These are phyloP conservation scores for Sebastes baramenuke DNA, from an alignment of 2,797 vertebrate species.

Conservation along the genomic window DNA sequence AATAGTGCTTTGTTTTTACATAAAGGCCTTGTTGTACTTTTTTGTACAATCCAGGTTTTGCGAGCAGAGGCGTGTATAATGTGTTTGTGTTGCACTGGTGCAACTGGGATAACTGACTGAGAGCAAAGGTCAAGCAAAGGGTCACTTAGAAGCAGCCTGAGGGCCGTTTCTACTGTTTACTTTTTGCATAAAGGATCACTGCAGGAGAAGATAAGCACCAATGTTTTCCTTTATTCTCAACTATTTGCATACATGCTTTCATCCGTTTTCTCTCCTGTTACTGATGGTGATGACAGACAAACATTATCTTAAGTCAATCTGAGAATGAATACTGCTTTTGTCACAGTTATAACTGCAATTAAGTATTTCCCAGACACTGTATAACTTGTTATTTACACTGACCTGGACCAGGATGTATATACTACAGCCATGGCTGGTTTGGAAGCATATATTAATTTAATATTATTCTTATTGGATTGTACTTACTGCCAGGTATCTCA, in stretches of 20 bases:
- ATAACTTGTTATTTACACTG: not conserved
- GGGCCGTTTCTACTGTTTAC: not conserved
- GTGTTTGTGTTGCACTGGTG: not conserved
- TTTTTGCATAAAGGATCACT: conserved; percentile 5
- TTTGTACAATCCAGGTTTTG: not conserved
- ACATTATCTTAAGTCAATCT: not conserved
- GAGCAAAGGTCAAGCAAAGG: conserved; percentile 5
- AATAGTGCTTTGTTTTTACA: not conserved
- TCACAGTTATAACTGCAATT: not conserved
- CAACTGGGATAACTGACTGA: conserved; percentile 10
- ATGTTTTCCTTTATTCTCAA: not conserved
- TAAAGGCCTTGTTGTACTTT: not conserved
- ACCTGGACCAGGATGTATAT: not conserved
- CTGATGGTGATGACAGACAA: not conserved
- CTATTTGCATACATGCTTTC: conserved; percentile 26
- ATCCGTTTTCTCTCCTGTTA: not conserved
- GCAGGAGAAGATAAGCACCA: not conserved
- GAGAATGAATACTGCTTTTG: not conserved
- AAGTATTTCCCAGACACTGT: not conserved
- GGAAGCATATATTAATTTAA: not conserved
- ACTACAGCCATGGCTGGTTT: not conserved
- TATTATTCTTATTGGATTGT: not conserved
- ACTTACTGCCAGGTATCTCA: not conserved
- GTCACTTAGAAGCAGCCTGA: not conserved
- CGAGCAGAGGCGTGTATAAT: not conserved